Evolutionary conservation across 2,113 vertebrate species (phyloP), one percentile per base, ranked within the genome.

Genomic region (Siniperca knerii): DNA sequence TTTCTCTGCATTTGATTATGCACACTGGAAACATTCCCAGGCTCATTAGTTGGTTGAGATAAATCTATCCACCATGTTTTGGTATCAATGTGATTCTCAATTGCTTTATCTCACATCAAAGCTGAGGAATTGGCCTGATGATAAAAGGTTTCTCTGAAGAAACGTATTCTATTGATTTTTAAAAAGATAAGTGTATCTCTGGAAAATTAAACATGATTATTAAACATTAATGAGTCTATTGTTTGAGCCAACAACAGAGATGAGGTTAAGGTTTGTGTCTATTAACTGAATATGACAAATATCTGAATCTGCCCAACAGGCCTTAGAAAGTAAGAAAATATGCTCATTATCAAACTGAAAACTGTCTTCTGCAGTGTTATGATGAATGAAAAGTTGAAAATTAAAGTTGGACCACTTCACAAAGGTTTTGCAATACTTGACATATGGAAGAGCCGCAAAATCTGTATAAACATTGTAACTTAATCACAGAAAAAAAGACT

Each of bases 41-140:
- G 84, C 91, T 94, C 90, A 94, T 94, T 94, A 93, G 90, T 70
- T 86, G 79, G 70, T 89, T 83, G 82, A 92, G 89, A 95, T 93
- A 92, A 94, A 94, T 92, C 87, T 86, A 83, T 77, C 46, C 55
- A 78, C 76, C 80, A 82, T 90, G 89, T 91, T 92, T 91, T 88
- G 79, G 87, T 90, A 86, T 90, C 90, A 92, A 93, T 91, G 87
- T 78, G 81, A 90, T 90, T 89, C 91, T 91, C 88, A 85, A 88
- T 81, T 89, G 84, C 90, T 90, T 93, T 93, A 93, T 92, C 92
- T 91, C 83, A 91, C 88, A 93, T 93, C 92, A 94, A 90, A 93
- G 91, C 90, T 72, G 84, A 89, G 76, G 79, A 86, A 92, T 89
- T 91, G 94, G 93, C 90, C 87, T 81, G 82, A 89, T 88, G 81